Evolutionary conservation across 1,140 invertebrate genomes (phyloP), one percentile per base, ranked within the genome.

Genomic region (Hesperophylax magnus): DNA sequence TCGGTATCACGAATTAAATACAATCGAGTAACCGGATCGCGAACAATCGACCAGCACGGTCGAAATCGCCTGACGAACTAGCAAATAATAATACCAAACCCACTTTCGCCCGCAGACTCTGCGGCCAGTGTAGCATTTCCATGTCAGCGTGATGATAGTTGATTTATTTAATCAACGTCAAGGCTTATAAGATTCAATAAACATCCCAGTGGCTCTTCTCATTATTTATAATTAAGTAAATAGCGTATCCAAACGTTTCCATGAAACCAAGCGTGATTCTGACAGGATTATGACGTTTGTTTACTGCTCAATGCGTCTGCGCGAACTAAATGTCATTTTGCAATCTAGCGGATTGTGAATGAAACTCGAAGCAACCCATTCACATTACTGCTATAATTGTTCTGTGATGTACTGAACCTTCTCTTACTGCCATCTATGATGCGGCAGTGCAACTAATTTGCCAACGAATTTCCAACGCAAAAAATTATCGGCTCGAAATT

Each of bases 61-160:
- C 79, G 61, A 80, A 80, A 74, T 80, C 79, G 79, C 79, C 79
- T 52, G 79, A 80, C 71, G 27, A 61, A 80, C 79, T 80, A 60
- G 56, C 20, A 74, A 74, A 74, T 60, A 58, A 39, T 34, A 74
- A 74, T 60, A 63, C 69, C 56, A 80, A 80, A 80, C 79, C 71
- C 56, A 75, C 79, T 74, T 75, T 80, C 79, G 69, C 69, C 34
- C 22, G 47, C 17, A 61, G 22, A 52, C 34, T 39, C n/a, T 5
- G 53, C 34, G 27, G 31, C 54, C 58, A 77, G 31, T 56, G 56
- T 61, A 58, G 27, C 74, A 39, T 60, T 61, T 77, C 74, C 74
- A 77, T 74, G 71, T 61, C 74, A 34, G 74, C 24, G 18, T 47
- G 34, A 20, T 77, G 20, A 75, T 75, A 22, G 34, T 39, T 77